Evolutionary conservation across 2,797 vertebrate genomes (phyloP).

Genomic region (Lepus townsendii): DNA sequence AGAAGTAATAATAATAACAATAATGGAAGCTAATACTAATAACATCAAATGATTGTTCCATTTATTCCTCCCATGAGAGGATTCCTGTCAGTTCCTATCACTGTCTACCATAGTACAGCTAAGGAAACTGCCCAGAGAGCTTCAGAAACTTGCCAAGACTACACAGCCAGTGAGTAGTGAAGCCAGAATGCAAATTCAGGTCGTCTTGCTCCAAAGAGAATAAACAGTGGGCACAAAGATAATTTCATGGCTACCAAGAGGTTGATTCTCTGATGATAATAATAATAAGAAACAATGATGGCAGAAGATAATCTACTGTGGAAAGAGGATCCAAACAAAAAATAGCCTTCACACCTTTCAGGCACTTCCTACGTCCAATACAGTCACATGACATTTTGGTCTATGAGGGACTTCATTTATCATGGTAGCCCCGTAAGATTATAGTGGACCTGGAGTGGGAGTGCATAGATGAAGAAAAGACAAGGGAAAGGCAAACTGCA

Average conservation of each 20-base stretch:
- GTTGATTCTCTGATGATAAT: neutral
- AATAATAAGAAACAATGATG: neutral
- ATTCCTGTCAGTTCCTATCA: too few species aligned
- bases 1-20: neutral
- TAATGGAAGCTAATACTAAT: neutral
- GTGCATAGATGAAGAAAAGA: too few species aligned
- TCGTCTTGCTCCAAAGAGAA: neutral
- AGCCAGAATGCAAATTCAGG: neutral
- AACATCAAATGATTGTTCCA: neutral
- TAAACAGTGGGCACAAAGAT: neutral
- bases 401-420: too few species aligned
- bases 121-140: neutral
- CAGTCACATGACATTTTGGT: too few species aligned
- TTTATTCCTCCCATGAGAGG: neutral
- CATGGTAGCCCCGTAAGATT: too few species aligned
- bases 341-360: neutral
- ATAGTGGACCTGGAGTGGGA: too few species aligned
- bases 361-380: neutral
- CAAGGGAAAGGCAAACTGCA: too few species aligned
- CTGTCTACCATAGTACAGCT: neutral
- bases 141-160: neutral
- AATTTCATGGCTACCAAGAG: neutral
- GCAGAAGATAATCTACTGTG: neutral
- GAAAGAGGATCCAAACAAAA: neutral
- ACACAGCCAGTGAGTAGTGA: neutral